phyloP scores from a whole-genome alignment of 2,888 invertebrate species.

The Dynastes tityus region DNA sequence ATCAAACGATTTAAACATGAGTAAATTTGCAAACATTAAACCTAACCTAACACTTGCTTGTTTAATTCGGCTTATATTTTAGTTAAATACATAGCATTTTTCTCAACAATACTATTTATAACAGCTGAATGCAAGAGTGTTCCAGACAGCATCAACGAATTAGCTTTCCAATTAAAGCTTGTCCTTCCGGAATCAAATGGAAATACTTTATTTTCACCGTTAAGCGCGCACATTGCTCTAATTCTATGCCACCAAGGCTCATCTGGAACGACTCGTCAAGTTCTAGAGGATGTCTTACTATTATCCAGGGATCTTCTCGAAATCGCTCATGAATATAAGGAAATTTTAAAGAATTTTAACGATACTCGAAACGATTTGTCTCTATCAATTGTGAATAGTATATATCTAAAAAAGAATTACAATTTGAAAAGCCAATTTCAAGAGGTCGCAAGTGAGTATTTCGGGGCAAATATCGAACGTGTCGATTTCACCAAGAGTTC shows the following conservation, averaged over 20 bases:
- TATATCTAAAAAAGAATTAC: constrained; percentile 74
- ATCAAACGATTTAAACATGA: neutral
- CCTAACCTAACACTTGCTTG: neutral
- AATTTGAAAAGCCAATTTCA: constrained; percentile 74
- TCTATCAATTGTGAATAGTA: constrained; percentile 80
- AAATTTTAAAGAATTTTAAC: constrained; percentile 63
- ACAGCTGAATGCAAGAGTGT: neutral
- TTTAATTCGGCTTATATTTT: neutral
- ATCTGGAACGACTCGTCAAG: constrained; percentile 63
- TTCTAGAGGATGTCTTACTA: constrained; percentile 62
- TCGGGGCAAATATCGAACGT: constrained; percentile 77
- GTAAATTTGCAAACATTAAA: neutral
- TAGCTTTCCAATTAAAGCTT: neutral
- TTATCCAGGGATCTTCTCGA: constrained; percentile 51
- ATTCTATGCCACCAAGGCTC: constrained; percentile 68
- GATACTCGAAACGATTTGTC: constrained; percentile 72
- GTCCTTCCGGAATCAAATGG: neutral
- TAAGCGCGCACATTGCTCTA: constrained; percentile 68
- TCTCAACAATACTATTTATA: neutral
- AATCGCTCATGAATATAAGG: constrained; percentile 51
- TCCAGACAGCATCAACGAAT: neutral
- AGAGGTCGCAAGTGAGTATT: constrained; percentile 75
- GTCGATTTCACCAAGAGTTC: constrained; percentile 76
- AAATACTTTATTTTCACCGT: constrained; percentile 69
- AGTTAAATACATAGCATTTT: neutral